phyloP scores from a whole-genome alignment of 2,113 vertebrate species.

The Cavia porcellus region DNA sequence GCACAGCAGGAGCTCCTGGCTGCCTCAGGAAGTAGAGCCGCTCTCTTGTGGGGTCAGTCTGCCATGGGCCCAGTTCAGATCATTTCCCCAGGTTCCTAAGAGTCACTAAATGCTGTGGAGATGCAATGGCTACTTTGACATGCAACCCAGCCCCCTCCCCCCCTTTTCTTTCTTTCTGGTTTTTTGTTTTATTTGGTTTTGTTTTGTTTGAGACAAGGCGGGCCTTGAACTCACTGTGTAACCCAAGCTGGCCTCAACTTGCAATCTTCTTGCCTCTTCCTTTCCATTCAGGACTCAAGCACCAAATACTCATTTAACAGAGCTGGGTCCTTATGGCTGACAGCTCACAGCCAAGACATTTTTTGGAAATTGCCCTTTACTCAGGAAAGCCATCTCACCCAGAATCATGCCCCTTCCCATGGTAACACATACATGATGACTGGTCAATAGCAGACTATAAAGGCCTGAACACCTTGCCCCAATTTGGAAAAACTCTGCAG shows the following conservation, averaged over 20 bases:
- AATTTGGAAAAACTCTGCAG: not conserved
- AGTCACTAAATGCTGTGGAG: not conserved
- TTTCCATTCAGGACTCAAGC: not conserved
- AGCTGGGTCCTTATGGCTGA: not conserved
- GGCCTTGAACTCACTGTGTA: not conserved
- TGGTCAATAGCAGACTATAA: not conserved
- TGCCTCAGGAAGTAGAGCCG: not conserved
- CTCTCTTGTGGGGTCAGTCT: not conserved
- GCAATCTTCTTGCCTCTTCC: not conserved
- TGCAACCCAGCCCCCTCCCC: no score
- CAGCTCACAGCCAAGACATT: not conserved
- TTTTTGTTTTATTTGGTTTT: not conserved
- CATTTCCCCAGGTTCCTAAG: not conserved
- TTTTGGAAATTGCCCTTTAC: not conserved
- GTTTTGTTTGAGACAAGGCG: not conserved
- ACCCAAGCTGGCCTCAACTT: not conserved
- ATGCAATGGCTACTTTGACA: not conserved
- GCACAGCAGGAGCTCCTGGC: not conserved
- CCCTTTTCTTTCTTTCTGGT: not conserved
- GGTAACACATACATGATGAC: not conserved
- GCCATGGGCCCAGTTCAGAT: not conserved
- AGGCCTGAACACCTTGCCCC: not conserved
- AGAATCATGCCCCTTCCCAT: not conserved
- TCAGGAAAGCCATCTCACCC: not conserved
- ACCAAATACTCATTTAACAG: not conserved